Evolutionary conservation across 2,113 vertebrate species (phyloP), one percentile per base, ranked within the genome.

Genomic region (Centropus unirufus): DNA sequence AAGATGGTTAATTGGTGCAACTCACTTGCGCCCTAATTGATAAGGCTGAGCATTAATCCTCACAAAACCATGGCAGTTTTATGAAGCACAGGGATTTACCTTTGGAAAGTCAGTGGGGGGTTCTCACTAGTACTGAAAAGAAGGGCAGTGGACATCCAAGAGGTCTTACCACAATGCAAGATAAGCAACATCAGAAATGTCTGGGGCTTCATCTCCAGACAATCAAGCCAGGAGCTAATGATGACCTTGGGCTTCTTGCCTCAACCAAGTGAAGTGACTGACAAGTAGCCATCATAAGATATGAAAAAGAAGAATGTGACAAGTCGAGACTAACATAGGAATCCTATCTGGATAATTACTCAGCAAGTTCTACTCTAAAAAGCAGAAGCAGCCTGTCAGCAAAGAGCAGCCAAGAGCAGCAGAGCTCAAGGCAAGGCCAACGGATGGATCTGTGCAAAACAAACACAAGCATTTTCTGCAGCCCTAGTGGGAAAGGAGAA

Each of bases 141-240:
- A 14, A 36, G 8, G 3, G 4, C 11, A 70, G 1, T n/a, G 19
- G 72, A 82, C 10, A 1, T n/a, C 39, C 77, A 55, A 63, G 6
- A 77, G 54, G 42, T 89, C 82, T 52, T 87, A 93, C 39, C 63
- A 90, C 26, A 82, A 90, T 36, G 73, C 62, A 89, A 83, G 89
- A 77, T 75, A 93, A 93, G 84, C 92, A 68, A 75, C 36, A 73
- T 88, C 82, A 61, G 69, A 91, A 86, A 81, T 22, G 81, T 80
- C 72, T 82, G 64, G 73, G 47, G 86, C 88, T 96, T 95, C 90
- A 92, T 95, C 95, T 96, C 58, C 92, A 95, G 95, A 95, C 73
- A 93, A 91, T 93, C 74, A 96, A 96, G 84, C 74, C 82, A 88
- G 67, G 55, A 87, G 73, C 57, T 96, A 96, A 97, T 83, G 90